Conservation (phyloP, 2,888 invertebrate species). For the Nephrotoma guestfalica region DNA sequence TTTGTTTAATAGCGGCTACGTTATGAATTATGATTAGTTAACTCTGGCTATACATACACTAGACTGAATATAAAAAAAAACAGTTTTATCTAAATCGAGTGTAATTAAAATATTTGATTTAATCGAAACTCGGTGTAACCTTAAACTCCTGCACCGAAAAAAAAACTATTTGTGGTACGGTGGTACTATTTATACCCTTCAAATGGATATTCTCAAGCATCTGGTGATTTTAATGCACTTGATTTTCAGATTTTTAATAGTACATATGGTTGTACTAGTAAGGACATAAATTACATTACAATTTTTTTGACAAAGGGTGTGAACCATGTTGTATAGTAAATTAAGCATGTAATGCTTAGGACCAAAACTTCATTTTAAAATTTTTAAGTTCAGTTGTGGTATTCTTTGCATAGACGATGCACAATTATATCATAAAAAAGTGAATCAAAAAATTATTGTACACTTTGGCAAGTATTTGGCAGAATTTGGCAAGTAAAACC, state of each 20-base stretch:
- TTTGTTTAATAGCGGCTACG: background rate
- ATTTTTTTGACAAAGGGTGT: background rate
- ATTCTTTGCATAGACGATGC: too few relatives aligned
- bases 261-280: background rate
- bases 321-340: background rate
- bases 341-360: too few relatives aligned
- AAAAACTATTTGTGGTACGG: background rate
- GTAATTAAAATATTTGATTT: background rate
- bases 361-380: too few relatives aligned
- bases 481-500: too few relatives aligned
- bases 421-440: too few relatives aligned
- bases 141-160: background rate
- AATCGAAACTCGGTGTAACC: background rate
- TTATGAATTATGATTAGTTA: background rate
- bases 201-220: background rate
- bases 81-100: background rate
- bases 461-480: too few relatives aligned
- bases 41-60: background rate
- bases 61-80: background rate
- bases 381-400: too few relatives aligned
- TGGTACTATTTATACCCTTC: background rate
- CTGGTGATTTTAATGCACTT: background rate
- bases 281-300: background rate
- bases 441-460: too few relatives aligned
- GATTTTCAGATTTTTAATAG: background rate